These are phyloP conservation scores for Drosophila azteca DNA, from an alignment of 1,140 invertebrate species.

Conservation along the genomic window DNA sequence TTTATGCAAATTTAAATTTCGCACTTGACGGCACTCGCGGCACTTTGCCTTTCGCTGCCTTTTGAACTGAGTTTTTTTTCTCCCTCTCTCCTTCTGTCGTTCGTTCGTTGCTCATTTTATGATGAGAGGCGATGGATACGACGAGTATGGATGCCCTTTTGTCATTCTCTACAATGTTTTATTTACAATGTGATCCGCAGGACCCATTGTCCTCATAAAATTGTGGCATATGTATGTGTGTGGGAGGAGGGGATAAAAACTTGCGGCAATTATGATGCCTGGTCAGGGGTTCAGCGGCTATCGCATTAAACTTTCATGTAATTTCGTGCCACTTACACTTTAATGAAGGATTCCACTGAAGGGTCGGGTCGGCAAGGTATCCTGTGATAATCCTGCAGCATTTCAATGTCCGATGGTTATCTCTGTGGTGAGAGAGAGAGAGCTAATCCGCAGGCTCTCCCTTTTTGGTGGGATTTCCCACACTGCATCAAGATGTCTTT, in stretches of 20 bases:
- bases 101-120: slow-evolving; percentile 43
- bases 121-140: slow-evolving; percentile 10
- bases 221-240: slow-evolving; percentile 38
- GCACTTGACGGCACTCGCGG: slow-evolving; percentile 53
- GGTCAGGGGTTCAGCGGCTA: slow-evolving; percentile 14
- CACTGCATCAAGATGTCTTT: slow-evolving; percentile 45
- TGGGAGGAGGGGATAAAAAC: slow-evolving; percentile 18
- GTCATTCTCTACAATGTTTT: slow-evolving; percentile 46
- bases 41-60: slow-evolving; percentile 41
- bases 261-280: slow-evolving; percentile 38
- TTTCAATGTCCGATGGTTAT: slow-evolving; percentile 1
- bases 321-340: slow-evolving; percentile 21
- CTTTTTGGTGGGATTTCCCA: slow-evolving; percentile 10
- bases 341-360: slow-evolving; percentile 14
- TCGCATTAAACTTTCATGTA: slow-evolving; percentile 36
- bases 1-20: slow-evolving; percentile 57
- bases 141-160: not conserved
- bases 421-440: not conserved
- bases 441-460: slow-evolving; percentile 27
- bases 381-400: slow-evolving; percentile 13
- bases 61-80: slow-evolving; percentile 39
- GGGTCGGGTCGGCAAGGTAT: not conserved
- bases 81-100: slow-evolving; percentile 17
- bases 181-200: slow-evolving; percentile 46
- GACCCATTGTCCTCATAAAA: slow-evolving; percentile 43